Percentiles rank a stretch among this genome's conserved stretches.
Conservation (phyloP, 1,140 invertebrate species). For the Stegodyphus dumicola region DNA sequence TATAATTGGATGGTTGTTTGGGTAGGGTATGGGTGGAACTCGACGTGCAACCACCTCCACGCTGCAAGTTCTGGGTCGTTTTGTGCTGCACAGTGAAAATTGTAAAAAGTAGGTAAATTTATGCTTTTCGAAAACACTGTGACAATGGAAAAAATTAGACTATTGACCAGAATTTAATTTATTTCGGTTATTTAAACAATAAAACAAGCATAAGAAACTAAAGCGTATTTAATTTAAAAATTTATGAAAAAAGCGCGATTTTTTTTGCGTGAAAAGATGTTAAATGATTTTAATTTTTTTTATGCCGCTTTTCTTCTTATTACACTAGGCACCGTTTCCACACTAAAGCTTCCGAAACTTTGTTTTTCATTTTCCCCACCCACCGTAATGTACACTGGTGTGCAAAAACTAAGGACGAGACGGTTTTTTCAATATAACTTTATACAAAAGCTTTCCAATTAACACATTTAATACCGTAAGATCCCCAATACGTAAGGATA, state of each 20-base stretch:
- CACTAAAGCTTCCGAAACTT: no score
- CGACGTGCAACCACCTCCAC: constrained; percentile 21
- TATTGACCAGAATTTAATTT: neutral
- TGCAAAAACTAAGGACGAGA: no score
- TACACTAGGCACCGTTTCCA: no score
- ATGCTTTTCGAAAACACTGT: neutral
- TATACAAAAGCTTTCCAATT: no score
- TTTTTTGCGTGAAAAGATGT: neutral
- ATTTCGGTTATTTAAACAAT: constrained; percentile 1
- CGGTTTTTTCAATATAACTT: no score
- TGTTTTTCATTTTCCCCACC: no score
- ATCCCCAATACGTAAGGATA: no score
- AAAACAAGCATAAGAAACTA: constrained; percentile 8
- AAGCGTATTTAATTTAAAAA: neutral
- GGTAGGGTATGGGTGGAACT: constrained; percentile 22
- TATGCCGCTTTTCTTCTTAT: neutral
- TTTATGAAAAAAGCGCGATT: neutral
- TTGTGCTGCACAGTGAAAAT: neutral
- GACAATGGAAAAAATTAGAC: neutral
- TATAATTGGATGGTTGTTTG: constrained; percentile 24
- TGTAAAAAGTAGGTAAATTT: neutral
- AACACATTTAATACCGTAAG: no score
- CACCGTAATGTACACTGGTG: no score
- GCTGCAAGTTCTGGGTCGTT: neutral
- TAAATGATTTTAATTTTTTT: constrained; percentile 2